Conservation (phyloP, 2,888 invertebrate genomes). For the Rhyacophila evoluta region DNA sequence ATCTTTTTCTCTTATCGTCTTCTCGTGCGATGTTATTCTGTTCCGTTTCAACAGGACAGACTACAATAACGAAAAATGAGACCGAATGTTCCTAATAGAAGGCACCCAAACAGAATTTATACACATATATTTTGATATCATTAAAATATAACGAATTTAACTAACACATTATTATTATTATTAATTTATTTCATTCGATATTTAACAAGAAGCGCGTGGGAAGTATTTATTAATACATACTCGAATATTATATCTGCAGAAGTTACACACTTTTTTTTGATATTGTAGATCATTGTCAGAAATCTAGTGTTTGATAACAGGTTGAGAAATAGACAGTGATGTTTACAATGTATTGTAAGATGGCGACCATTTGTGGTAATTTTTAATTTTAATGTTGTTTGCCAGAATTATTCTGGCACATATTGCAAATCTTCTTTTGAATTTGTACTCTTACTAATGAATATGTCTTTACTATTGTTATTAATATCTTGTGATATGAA, state of each 20-base stretch:
- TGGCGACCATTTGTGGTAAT: no score
- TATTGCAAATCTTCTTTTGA: no score
- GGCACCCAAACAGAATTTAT: constrained; percentile 51
- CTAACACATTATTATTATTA: background rate
- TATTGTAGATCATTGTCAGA: background rate
- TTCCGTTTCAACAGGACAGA: background rate
- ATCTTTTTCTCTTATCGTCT: background rate
- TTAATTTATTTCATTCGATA: constrained; percentile 1
- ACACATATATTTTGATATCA: constrained; percentile 3
- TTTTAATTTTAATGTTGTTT: no score
- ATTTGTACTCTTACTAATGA: no score
- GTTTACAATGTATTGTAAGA: no score
- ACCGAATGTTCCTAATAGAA: constrained; percentile 45
- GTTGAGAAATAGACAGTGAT: no score
- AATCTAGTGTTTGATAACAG: no score
- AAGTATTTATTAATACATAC: constrained; percentile 26
- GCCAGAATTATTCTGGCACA: no score
- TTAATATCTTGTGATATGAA: no score
- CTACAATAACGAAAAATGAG: constrained; percentile 25
- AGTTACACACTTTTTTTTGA: background rate
- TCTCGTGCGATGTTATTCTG: background rate
- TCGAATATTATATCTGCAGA: background rate
- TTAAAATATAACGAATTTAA: constrained; percentile 33
- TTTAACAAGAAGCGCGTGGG: constrained; percentile 30
- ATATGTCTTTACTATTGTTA: no score